Evolutionary conservation across 2,113 vertebrate species (phyloP).

Genomic region (Eudyptes chrysolophus): DNA sequence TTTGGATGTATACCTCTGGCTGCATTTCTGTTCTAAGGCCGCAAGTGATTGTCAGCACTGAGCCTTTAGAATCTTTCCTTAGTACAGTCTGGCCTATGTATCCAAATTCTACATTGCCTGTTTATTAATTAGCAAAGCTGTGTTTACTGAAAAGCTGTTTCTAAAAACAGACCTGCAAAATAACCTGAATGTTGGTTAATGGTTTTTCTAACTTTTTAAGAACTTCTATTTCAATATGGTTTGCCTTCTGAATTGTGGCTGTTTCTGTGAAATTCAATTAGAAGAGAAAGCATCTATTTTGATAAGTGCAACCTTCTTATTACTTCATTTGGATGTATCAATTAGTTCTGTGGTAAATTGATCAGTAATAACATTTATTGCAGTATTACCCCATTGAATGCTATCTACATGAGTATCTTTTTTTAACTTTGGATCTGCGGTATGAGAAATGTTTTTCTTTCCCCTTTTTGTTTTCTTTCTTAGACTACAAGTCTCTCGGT

Average conservation of each 20-base stretch:
- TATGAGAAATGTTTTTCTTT: not conserved
- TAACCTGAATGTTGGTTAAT: not conserved
- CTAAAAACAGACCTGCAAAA: not conserved
- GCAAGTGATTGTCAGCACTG: not conserved
- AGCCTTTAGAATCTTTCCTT: not conserved
- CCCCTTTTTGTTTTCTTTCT: not conserved
- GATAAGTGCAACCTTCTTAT: not conserved
- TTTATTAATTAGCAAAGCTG: not conserved
- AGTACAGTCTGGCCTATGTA: not conserved
- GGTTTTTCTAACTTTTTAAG: not conserved
- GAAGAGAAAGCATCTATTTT: not conserved
- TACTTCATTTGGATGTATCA: not conserved
- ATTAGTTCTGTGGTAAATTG: not conserved
- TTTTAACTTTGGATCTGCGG: not conserved
- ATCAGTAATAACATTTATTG: not conserved
- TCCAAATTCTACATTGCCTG: not conserved
- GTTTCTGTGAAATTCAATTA: not conserved
- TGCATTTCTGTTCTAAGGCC: not conserved
- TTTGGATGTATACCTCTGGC: not conserved
- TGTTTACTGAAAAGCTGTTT: not conserved
- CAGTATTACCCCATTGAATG: not conserved
- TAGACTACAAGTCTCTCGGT: constrained; percentile 95
- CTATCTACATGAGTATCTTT: not conserved
- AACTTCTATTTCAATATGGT: not conserved
- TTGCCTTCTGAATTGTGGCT: not conserved